phyloP scores from a whole-genome alignment of 2,797 vertebrate genomes.

The Cynopterus sphinx region DNA sequence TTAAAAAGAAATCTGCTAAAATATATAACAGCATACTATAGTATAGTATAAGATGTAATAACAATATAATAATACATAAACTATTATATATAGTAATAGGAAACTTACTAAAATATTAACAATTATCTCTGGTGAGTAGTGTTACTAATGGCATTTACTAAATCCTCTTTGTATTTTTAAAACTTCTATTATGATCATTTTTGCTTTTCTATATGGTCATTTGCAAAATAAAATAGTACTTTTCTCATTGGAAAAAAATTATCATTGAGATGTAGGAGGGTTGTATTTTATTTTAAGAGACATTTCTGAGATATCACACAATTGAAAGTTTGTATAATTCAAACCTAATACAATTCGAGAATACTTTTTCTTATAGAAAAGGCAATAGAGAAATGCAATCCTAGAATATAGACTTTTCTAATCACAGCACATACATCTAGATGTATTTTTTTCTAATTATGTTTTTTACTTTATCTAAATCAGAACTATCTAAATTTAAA shows the following conservation, averaged over 20 bases:
- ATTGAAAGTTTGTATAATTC: background rate
- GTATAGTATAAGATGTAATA: background rate
- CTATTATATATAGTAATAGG: background rate
- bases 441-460: background rate
- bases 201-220: background rate
- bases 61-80: background rate
- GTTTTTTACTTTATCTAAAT: background rate
- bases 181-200: background rate
- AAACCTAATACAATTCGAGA: background rate
- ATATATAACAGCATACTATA: background rate
- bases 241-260: background rate
- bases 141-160: background rate
- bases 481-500: slow-evolving; percentile 7
- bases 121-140: background rate
- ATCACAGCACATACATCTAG: background rate
- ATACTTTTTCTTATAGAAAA: background rate
- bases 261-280: background rate
- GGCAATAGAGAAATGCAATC: background rate
- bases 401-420: background rate
- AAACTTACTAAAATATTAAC: background rate
- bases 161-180: background rate
- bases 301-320: background rate
- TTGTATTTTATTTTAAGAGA: background rate
- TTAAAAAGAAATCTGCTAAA: background rate
- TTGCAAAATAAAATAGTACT: slow-evolving; percentile 9